Base-by-base conservation (phyloP, 2,797 vertebrate genomes). In the Protosalanx chinensis region DNA sequence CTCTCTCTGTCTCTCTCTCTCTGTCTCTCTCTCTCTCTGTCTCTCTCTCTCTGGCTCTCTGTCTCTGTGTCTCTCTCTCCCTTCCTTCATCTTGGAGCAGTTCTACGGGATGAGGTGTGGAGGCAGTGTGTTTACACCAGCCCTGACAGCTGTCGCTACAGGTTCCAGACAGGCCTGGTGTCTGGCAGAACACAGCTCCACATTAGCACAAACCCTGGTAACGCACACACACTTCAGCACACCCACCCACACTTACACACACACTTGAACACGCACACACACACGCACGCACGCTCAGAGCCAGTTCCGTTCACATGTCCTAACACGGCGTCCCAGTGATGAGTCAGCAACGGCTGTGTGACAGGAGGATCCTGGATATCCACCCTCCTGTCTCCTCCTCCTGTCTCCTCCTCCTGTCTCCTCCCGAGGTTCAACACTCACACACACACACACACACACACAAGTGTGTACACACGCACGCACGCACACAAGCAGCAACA, bases 121-220 rank as follows among this genome's bases (percentile, higher is more conserved):
- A 85, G 87, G 72, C 85, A 87, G 73, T 93, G 93, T 61, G 81
- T 90, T 82, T 93, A 91, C 84, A 84, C 89, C 72, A 84, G 84
- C 49, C 75, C 62, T 37, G 87, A 92, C 83, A 87, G 79, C 76
- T 94, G 91, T 76, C 87, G 88, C 72, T 88, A 90, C 72, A 85
- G 81, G 57, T 94, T 92, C 80, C 88, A 90, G 68, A 82, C 88
- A 64, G 83, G 81, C 72, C 79, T 85, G 32, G 77, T 76, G 68
- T 82, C 85, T 20, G 87, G 87, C 60, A 82, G 76, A 72, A 77
- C 82, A 6, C 87, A 88, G 75, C 86, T 93, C 70, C 85, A 85
- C 77, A 91, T 93, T 32, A 90, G 88, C 86, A 89, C 78, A 76
- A 89, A 90, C 80, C 82, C 91, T 82, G 92, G 91, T 93, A 81